Evolutionary conservation across 37 sponge, comb jelly and placozoan species (phyloP).

Genomic region (Chondrilla cf. caribensis): DNA sequence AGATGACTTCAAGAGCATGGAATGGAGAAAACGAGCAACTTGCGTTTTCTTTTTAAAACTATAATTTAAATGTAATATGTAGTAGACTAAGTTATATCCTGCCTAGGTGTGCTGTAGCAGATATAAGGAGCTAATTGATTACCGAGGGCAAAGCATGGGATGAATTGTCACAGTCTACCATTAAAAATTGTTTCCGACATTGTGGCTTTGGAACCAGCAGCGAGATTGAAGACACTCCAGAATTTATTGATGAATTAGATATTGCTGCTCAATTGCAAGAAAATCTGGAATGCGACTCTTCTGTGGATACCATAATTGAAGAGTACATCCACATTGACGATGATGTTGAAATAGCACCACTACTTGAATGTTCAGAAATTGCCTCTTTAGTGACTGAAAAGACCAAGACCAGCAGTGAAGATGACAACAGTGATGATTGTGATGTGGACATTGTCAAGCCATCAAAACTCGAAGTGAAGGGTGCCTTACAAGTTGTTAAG

Average conservation of each 20-base stretch:
- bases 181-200: constrained; percentile 7
- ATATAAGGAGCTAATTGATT: background rate
- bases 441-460: background rate
- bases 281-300: background rate
- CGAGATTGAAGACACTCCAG: background rate
- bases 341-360: background rate
- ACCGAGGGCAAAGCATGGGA: background rate
- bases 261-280: too few relatives aligned
- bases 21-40: too few relatives aligned
- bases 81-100: too few relatives aligned
- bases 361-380: background rate
- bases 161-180: background rate
- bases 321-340: constrained; percentile 4
- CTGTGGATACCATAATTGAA: background rate
- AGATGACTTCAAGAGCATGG: too few relatives aligned
- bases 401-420: background rate
- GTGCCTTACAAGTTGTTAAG: background rate
- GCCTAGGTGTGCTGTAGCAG: too few relatives aligned
- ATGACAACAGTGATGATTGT: background rate
- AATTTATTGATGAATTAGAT: background rate
- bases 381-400: background rate
- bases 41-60: too few relatives aligned
- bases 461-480: constrained; percentile 4
- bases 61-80: too few relatives aligned
- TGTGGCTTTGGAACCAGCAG: background rate